Percentiles rank a stretch among this genome's conserved stretches.
Conservation (phyloP, 2,888 invertebrate species). For the Dolomedes plantarius region DNA sequence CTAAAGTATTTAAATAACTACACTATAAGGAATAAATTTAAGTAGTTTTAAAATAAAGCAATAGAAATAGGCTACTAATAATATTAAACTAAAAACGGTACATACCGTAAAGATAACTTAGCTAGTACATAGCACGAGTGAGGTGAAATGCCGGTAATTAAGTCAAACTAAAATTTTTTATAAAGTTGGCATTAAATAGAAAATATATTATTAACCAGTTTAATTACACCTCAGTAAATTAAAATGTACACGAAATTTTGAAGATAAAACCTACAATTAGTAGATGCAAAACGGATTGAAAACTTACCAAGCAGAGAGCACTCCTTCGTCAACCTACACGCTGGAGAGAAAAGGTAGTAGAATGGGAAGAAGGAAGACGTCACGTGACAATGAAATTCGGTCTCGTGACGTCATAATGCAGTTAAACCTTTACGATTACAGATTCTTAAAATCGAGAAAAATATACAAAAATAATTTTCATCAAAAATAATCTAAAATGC, state of each 20-base stretch:
- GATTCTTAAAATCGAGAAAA: neutral
- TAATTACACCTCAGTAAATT: neutral
- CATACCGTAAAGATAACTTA: neutral
- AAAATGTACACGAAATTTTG: neutral
- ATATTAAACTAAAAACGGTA: no score
- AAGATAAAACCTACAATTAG: neutral
- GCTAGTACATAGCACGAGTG: neutral
- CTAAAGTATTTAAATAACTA: neutral
- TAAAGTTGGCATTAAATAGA: neutral
- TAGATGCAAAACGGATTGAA: neutral
- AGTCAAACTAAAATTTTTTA: neutral
- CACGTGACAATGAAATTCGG: constrained; percentile 20
- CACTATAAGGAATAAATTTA: no score
- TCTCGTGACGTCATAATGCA: constrained; percentile 21
- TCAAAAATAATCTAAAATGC: no score
- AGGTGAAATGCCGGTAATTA: neutral
- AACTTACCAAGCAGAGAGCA: neutral
- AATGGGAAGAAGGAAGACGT: constrained; percentile 28
- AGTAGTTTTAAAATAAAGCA: no score
- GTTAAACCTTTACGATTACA: neutral
- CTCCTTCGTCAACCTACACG: constrained; percentile 17
- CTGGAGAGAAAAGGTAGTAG: constrained; percentile 13
- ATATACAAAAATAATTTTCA: neutral
- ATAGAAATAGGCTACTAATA: no score
- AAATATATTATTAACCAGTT: neutral